phyloP scores from a whole-genome alignment of 2,797 vertebrate species.

The Podarcis siculus region DNA sequence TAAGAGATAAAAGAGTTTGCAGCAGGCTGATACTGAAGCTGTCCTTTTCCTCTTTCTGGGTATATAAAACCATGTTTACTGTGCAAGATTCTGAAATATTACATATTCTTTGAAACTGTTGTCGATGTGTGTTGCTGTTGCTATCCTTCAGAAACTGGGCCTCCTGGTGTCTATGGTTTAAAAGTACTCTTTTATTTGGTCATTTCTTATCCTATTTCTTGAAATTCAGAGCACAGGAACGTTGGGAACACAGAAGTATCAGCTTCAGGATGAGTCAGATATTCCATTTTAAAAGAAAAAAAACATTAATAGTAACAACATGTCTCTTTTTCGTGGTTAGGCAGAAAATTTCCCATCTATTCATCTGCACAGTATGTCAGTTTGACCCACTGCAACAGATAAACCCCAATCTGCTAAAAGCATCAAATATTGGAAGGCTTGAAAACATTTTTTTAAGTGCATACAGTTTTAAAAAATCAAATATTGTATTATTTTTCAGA shows the following conservation, averaged over 20 bases:
- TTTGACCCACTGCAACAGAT: slow-evolving; percentile 37
- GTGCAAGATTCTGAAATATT: neutral
- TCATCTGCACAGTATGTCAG: slow-evolving; percentile 6
- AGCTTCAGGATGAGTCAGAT: slow-evolving; percentile 46
- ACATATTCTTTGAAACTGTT: neutral
- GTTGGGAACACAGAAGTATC: slow-evolving; percentile 45
- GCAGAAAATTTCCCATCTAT: slow-evolving; percentile 19
- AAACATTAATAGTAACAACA: slow-evolving; percentile 40
- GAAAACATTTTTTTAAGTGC: slow-evolving; percentile 22
- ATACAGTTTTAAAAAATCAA: slow-evolving; percentile 14
- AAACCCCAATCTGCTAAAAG: neutral
- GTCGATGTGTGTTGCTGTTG: neutral
- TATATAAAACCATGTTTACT: neutral
- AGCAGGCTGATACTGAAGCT: neutral
- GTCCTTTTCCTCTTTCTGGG: neutral
- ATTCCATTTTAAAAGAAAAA: slow-evolving; percentile 38
- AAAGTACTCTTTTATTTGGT: slow-evolving; percentile 6
- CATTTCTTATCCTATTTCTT: slow-evolving; percentile 34
- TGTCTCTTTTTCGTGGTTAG: slow-evolving; percentile 41
- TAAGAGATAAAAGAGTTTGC: neutral
- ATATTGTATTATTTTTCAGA: slow-evolving; percentile 30
- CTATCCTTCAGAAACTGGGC: neutral
- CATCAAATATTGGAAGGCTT: slow-evolving; percentile 18
- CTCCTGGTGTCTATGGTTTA: neutral
- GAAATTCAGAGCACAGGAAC: slow-evolving; percentile 41